These are phyloP conservation scores for Trichogramma pretiosum DNA, from an alignment of 1,140 invertebrate species.

Conservation along the genomic window DNA sequence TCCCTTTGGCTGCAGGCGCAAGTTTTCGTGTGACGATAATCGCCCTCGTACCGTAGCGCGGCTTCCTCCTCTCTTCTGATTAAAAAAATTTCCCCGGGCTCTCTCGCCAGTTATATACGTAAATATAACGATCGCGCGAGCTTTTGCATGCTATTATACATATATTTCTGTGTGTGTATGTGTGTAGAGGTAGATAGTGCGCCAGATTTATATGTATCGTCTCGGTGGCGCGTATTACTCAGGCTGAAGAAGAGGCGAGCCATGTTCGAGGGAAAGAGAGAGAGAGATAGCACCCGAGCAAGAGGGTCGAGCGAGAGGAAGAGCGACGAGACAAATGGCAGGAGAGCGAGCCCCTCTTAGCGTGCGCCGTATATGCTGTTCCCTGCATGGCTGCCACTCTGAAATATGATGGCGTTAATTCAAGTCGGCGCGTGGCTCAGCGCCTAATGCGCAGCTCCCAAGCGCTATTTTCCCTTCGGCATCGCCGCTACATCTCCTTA, in stretches of 20 bases:
- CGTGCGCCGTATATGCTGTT: constrained; percentile 4
- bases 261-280: neutral
- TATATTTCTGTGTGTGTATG: too few species aligned
- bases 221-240: constrained; percentile 34
- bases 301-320: constrained; percentile 37
- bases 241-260: constrained; percentile 37
- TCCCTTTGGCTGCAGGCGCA: too few species aligned
- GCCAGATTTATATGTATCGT: constrained; percentile 30
- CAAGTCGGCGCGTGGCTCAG: constrained; percentile 28
- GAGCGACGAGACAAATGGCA: constrained; percentile 47
- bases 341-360: constrained; percentile 27
- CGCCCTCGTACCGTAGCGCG: too few species aligned
- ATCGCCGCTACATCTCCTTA: too few species aligned
- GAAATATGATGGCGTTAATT: constrained; percentile 46
- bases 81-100: too few species aligned
- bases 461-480: neutral
- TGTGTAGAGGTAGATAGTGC: too few species aligned
- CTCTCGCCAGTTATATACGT: too few species aligned
- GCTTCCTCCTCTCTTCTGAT: too few species aligned
- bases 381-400: constrained; percentile 28
- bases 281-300: constrained; percentile 6
- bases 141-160: neutral
- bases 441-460: constrained; percentile 23
- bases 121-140: too few species aligned
- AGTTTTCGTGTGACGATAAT: neutral